A percentile compares a stretch with the other conserved stretches of the same genome.
phyloP scores from a whole-genome alignment of 2,113 vertebrate genomes.

The Rhea americana region DNA sequence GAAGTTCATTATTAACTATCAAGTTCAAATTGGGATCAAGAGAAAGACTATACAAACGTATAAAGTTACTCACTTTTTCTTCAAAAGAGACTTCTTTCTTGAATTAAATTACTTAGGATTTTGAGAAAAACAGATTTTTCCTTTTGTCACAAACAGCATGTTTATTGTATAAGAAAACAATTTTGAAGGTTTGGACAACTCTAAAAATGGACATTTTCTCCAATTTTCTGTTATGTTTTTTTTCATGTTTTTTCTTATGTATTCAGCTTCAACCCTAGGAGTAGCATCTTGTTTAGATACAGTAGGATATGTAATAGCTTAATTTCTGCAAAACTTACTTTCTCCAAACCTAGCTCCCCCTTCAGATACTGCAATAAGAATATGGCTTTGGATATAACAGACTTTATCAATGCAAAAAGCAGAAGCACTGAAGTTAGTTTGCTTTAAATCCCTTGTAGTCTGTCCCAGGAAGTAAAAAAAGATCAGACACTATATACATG shows the following conservation, averaged over 20 bases:
- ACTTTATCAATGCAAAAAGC: background rate
- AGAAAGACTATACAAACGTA: background rate
- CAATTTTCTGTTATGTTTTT: background rate
- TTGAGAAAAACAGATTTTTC: background rate
- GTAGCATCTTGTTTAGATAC: background rate
- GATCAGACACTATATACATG: background rate
- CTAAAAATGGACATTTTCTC: background rate
- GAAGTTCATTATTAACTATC: background rate
- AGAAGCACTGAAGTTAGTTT: slow-evolving; percentile 12
- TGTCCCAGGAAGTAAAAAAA: background rate
- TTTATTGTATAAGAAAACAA: background rate
- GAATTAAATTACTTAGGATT: background rate
- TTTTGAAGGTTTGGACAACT: background rate
- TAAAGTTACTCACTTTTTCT: background rate
- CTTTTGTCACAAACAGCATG: background rate
- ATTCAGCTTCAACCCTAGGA: background rate
- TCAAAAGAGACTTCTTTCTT: background rate
- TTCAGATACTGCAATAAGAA: background rate
- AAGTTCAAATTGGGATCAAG: background rate
- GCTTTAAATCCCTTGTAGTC: background rate
- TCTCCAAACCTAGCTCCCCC: background rate
- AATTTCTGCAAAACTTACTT: slow-evolving; percentile 23
- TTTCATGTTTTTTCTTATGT: background rate
- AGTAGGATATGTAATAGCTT: background rate
- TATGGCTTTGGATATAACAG: background rate